A percentile compares a stretch with the other conserved stretches of the same genome.
These are phyloP conservation scores for Eueremaeus valkanovi DNA, from an alignment of 2,888 invertebrate genomes.

Conservation along the genomic window DNA sequence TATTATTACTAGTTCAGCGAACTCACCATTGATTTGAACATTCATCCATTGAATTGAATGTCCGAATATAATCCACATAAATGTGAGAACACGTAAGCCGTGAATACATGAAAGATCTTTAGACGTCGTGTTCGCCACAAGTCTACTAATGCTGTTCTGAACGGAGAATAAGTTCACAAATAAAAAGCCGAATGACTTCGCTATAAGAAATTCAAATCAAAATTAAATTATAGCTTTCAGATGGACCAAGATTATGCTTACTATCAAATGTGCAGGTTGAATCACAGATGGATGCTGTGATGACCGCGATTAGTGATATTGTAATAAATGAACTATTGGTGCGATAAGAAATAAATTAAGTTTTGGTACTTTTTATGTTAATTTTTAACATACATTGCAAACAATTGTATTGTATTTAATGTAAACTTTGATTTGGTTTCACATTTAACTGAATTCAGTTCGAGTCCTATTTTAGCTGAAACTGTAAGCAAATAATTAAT, in stretches of 20 bases:
- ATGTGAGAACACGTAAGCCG: conserved; percentile 42
- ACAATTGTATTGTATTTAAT: conserved; percentile 11
- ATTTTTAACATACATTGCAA: conserved; percentile 29
- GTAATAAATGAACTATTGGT: not conserved
- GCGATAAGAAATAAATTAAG: not conserved
- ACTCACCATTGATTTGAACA: conserved; percentile 21
- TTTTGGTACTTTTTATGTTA: not conserved
- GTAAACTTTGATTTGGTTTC: not conserved
- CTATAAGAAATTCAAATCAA: not conserved
- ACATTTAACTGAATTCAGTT: conserved; percentile 17
- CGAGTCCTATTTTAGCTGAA: conserved; percentile 2
- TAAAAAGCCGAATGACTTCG: not conserved
- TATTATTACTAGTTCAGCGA: too few relatives aligned
- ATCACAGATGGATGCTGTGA: not conserved
- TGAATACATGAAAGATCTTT: conserved; percentile 41
- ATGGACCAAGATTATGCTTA: too few relatives aligned
- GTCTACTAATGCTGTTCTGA: not conserved
- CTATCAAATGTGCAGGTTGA: not conserved
- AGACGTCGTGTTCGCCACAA: conserved; percentile 20
- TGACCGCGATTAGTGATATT: not conserved
- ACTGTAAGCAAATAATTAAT: too few relatives aligned
- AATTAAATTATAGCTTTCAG: too few relatives aligned
- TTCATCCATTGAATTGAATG: conserved; percentile 41
- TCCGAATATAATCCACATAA: conserved; percentile 43
- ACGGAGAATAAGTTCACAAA: conserved; percentile 13